phyloP scores from a whole-genome alignment of 2,888 invertebrate species.

The Epinotia demarniana region DNA sequence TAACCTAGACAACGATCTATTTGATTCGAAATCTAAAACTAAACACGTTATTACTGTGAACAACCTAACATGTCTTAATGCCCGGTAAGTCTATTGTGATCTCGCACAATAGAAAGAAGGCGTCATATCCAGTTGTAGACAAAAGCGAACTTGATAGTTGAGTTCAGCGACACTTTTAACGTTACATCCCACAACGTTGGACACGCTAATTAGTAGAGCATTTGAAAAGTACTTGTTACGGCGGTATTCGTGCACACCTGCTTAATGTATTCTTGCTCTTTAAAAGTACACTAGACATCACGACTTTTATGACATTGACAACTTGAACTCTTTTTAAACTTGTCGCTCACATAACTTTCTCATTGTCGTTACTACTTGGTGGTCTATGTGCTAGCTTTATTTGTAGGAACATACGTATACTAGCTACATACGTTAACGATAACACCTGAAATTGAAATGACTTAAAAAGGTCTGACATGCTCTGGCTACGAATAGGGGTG shows the following conservation, averaged over 20 bases:
- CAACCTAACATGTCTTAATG: constrained; percentile 24
- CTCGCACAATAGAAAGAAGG: constrained; percentile 32
- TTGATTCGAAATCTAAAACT: not conserved
- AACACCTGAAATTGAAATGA: too few species aligned
- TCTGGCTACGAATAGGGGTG: too few species aligned
- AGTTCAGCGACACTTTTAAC: constrained; percentile 36
- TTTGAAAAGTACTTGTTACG: not conserved
- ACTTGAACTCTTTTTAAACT: not conserved
- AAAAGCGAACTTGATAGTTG: constrained; percentile 38
- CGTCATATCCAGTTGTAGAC: constrained; percentile 33
- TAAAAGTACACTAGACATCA: not conserved
- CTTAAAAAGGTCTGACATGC: too few species aligned
- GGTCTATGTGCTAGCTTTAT: too few species aligned
- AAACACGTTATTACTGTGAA: not conserved
- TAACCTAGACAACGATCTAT: not conserved
- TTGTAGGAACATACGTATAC: too few species aligned
- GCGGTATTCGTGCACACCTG: not conserved
- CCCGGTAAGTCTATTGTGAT: constrained; percentile 31
- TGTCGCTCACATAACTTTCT: not conserved
- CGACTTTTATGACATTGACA: not conserved
- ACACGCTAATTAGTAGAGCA: constrained; percentile 14
- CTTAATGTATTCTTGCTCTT: not conserved
- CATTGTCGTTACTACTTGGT: too few species aligned
- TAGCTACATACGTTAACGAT: too few species aligned
- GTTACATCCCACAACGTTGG: constrained; percentile 17